Conservation (phyloP, 2,888 invertebrate species). For the Lacanobia wlatinum region DNA sequence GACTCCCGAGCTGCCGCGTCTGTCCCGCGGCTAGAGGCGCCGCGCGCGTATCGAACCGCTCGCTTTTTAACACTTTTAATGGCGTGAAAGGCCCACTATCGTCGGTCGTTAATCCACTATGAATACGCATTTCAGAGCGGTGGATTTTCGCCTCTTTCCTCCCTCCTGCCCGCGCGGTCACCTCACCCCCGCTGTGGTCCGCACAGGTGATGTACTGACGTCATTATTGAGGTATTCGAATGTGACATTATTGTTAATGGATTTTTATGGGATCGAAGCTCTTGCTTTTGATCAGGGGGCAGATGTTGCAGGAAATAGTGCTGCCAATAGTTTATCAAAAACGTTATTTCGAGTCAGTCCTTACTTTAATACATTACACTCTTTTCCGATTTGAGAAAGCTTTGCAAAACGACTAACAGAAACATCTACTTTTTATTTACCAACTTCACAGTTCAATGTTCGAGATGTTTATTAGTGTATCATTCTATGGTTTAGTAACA, state of each 20-base stretch:
- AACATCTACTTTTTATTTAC: not conserved
- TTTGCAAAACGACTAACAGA: not conserved
- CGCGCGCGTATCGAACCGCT: slow-evolving; percentile 65
- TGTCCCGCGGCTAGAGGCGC: slow-evolving; percentile 45
- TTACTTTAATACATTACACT: not conserved
- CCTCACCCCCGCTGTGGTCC: slow-evolving; percentile 29
- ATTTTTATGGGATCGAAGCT: slow-evolving; percentile 15
- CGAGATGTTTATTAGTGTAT: not conserved
- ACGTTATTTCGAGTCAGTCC: not conserved
- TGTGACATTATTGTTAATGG: slow-evolving; percentile 39
- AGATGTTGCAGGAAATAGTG: not conserved
- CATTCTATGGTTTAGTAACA: not conserved
- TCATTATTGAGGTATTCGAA: slow-evolving; percentile 56
- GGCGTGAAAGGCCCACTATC: slow-evolving; percentile 81
- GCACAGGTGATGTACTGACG: slow-evolving; percentile 56
- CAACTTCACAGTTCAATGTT: too few species aligned
- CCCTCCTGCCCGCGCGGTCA: not conserved
- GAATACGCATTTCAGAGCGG: slow-evolving; percentile 71
- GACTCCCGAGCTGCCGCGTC: not conserved
- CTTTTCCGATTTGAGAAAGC: not conserved
- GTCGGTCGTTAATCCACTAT: slow-evolving; percentile 80
- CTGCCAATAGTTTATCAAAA: not conserved
- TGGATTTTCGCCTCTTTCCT: slow-evolving; percentile 43
- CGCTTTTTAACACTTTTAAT: slow-evolving; percentile 85
- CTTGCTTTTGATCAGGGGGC: not conserved